Conservation (phyloP, 2,888 invertebrate species). For the Drosophila borealis region DNA sequence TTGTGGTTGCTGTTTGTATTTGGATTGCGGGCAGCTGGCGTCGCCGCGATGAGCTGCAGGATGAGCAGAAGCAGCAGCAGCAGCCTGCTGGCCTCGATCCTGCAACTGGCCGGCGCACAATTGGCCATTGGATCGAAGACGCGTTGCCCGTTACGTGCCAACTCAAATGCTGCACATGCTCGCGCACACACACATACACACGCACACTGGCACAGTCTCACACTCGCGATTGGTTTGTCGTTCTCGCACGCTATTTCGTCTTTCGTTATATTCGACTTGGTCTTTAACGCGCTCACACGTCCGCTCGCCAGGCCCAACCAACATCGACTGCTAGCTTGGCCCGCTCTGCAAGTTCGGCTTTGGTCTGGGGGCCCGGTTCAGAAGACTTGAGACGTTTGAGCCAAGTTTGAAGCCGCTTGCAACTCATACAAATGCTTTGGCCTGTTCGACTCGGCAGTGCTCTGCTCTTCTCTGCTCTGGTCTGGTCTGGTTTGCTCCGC, state of each 20-base stretch:
- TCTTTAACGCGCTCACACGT: conserved; percentile 67
- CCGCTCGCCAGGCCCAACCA: conserved; percentile 76
- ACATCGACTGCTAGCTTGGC: conserved; percentile 71
- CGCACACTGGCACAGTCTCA: conserved; percentile 9
- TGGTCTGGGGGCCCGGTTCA: conserved; percentile 48
- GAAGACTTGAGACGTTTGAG: conserved; percentile 65
- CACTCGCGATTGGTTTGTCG: conserved; percentile 42
- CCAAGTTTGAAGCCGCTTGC: conserved; percentile 67
- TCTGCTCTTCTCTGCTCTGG: neutral
- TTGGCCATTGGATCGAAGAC: conserved; percentile 65
- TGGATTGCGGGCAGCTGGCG: conserved; percentile 66
- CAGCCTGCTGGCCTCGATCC: conserved; percentile 61
- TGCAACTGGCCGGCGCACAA: conserved; percentile 40
- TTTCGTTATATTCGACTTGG: conserved; percentile 37
- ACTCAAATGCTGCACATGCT: conserved; percentile 69
- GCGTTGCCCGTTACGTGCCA: conserved; percentile 49
- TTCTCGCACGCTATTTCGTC: conserved; percentile 32
- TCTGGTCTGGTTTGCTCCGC: conserved; percentile 9
- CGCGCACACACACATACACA: conserved; percentile 37
- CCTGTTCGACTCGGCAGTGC: conserved; percentile 3
- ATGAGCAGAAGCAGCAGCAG: conserved; percentile 62
- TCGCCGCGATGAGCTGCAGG: conserved; percentile 64
- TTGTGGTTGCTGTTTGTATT: conserved; percentile 44
- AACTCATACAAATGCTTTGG: conserved; percentile 52
- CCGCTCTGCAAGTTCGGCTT: conserved; percentile 74